Conservation (phyloP, 2,113 vertebrate genomes). For the Piprites chloris region DNA sequence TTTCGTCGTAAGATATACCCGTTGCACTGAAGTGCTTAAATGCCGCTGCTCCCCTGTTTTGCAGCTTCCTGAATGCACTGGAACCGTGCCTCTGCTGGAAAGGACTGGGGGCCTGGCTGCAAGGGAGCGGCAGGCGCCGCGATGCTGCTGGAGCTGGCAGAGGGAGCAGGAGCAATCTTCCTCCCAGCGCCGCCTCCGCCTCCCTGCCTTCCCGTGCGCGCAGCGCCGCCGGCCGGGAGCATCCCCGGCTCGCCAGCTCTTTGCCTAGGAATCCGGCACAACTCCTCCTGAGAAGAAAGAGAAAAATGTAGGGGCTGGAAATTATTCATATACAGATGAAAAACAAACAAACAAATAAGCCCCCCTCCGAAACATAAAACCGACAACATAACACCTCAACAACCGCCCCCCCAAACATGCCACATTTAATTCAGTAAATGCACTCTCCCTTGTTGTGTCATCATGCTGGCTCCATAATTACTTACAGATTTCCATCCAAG, state of each 20-base stretch:
- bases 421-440: background rate
- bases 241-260: fast-evolving
- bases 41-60: fast-evolving
- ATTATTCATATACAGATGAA: background rate
- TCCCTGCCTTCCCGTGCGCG: background rate
- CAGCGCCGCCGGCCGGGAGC: background rate
- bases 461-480: background rate
- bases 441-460: no score
- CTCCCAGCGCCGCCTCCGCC: fast-evolving
- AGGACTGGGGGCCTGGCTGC: fast-evolving
- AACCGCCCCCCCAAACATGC: fast-evolving
- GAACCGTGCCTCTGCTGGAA: fast-evolving
- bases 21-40: fast-evolving
- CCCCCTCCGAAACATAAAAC: background rate
- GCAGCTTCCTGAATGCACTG: fast-evolving
- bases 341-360: no score
- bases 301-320: background rate
- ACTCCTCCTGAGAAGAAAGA: fast-evolving
- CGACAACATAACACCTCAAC: no score
- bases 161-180: fast-evolving
- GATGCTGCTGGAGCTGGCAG: fast-evolving
- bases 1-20: background rate
- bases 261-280: fast-evolving
- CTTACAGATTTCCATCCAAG: background rate
- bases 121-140: no score